These are phyloP conservation scores for Theretra japonica DNA, from an alignment of 2,888 invertebrate genomes.

Conservation along the genomic window DNA sequence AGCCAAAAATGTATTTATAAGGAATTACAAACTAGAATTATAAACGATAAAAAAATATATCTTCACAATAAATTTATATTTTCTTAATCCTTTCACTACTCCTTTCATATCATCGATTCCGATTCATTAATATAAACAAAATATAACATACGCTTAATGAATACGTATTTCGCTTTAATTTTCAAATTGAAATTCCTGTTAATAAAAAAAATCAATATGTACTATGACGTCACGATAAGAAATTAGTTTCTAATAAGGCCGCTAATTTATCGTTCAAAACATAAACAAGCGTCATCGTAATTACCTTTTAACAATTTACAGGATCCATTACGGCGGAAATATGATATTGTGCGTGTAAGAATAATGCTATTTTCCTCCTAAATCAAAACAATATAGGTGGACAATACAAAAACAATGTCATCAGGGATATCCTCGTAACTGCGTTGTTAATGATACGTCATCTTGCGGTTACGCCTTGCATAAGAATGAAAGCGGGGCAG, in stretches of 20 bases:
- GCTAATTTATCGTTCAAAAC: not conserved
- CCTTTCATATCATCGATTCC: too few relatives aligned
- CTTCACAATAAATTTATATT: too few relatives aligned
- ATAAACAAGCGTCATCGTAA: constrained; percentile 7
- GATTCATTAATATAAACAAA: too few relatives aligned
- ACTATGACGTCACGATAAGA: not conserved
- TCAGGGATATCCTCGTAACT: not conserved
- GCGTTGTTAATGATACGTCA: not conserved
- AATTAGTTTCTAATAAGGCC: too few relatives aligned
- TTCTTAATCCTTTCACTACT: too few relatives aligned
- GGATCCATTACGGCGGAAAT: not conserved
- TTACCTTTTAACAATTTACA: not conserved
- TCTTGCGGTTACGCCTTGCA: not conserved
- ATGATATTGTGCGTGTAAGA: not conserved
- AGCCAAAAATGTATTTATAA: too few relatives aligned
- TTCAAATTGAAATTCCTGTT: too few relatives aligned
- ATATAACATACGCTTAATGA: too few relatives aligned
- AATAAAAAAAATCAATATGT: not conserved
- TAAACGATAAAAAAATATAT: too few relatives aligned
- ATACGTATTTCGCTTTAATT: too few relatives aligned
- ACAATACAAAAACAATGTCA: not conserved
- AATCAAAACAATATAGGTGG: not conserved
- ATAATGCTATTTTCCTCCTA: not conserved
- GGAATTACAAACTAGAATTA: too few relatives aligned
- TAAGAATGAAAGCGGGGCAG: not conserved